These are phyloP conservation scores for Thrips palmi DNA, from an alignment of 1,140 invertebrate species.

Conservation along the genomic window DNA sequence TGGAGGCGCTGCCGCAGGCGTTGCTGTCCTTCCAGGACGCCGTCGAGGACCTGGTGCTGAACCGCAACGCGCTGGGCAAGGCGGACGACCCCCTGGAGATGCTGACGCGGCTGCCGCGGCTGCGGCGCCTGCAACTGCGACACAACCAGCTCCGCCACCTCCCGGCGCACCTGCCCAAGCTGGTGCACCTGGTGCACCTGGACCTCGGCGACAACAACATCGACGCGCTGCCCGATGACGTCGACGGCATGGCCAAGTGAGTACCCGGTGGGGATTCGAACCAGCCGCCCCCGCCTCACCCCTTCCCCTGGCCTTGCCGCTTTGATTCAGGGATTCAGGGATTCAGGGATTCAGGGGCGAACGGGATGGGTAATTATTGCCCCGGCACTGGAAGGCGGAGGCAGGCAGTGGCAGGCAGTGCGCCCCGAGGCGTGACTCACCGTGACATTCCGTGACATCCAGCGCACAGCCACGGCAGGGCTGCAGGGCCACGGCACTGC, in stretches of 20 bases:
- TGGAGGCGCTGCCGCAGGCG: slow-evolving; percentile 34
- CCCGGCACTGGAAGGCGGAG: not conserved
- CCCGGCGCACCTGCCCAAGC: slow-evolving; percentile 35
- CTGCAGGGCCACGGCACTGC: too few relatives aligned
- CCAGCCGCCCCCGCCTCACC: not conserved
- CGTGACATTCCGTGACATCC: not conserved
- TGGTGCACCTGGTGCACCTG: slow-evolving; percentile 18
- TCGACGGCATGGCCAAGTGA: slow-evolving; percentile 11
- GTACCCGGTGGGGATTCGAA: slow-evolving; percentile 4
- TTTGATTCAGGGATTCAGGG: too few relatives aligned
- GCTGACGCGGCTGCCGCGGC: slow-evolving; percentile 11
- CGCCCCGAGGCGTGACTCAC: not conserved
- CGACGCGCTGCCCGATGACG: slow-evolving; percentile 9
- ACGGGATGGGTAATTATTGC: slow-evolving; percentile 2
- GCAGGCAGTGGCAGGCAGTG: not conserved
- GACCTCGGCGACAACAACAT: slow-evolving; percentile 14
- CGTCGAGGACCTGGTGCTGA: slow-evolving; percentile 14
- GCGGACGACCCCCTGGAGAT: slow-evolving; percentile 12
- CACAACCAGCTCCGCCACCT: slow-evolving; percentile 37
- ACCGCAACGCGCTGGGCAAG: slow-evolving; percentile 11
- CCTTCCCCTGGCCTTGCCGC: not conserved
- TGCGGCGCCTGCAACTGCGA: slow-evolving; percentile 6
- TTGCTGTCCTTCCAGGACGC: slow-evolving; percentile 24
- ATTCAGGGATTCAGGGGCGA: too few relatives aligned
- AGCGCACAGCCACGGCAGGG: too few relatives aligned